Evolutionary conservation across 2,888 invertebrate genomes (phyloP), one percentile per base, ranked within the genome.

Genomic region (Volucella bombylans): DNA sequence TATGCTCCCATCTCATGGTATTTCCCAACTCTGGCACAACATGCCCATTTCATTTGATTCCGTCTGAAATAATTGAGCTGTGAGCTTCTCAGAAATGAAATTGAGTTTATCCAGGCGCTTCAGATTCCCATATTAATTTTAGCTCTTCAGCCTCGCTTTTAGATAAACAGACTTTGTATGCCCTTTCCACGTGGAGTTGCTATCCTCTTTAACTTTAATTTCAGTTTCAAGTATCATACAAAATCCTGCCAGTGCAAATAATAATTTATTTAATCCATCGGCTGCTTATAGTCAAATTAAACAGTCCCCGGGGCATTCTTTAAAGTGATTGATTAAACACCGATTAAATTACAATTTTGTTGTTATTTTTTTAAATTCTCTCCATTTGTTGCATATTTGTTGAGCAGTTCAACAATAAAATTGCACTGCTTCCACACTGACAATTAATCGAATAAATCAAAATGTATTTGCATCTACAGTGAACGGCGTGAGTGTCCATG

Each of bases 291-390:
- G 39, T 45, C 47, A 68, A 68, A 47, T 69, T 57, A 67, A 55
- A 55, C 43, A 72, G 23, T 69, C 54, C 45, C 61, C 10, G 11
- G 11, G n/a, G 10, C 38, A 81, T 65, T 52, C 23, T 39, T 55
- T 49, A 12, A 78, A 73, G 52, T 71, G 74, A 83, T 74, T 74
- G 69, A 83, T 83, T 80, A 67, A 83, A 76, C 47, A 79, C 41
- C 39, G 68, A 69, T 79, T 79, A 59, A 83, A 79, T 68, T 72
- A 57, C 4, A 12, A 9, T 65, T 10, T 52, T 43, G 12, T 64
- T 50, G 41, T 8, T 8, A 57, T 15, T 23, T 4, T 14, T 18
- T 52, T 54, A 38, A 23, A 10, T 61, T 14, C 10, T 55, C 10
- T 39, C 31, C 14, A 38, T 47, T 49, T 38, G 2, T n/a, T 31